phyloP scores from a whole-genome alignment of 2,888 invertebrate species.

The Morinoia aosen region DNA sequence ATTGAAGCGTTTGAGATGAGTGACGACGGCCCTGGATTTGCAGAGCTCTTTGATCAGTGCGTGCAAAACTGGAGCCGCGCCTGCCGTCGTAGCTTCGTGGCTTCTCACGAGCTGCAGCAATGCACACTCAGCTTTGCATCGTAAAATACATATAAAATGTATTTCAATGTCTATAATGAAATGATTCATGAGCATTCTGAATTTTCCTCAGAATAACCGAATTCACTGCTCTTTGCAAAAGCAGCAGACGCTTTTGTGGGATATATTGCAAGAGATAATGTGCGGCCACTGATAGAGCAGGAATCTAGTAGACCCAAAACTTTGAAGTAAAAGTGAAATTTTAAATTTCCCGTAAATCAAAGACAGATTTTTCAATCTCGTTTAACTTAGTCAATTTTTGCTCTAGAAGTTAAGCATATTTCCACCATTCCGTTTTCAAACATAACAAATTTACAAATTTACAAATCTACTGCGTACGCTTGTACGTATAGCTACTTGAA shows the following conservation, averaged over 20 bases:
- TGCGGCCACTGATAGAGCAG: background rate
- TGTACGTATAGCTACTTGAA: background rate
- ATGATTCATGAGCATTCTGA: background rate
- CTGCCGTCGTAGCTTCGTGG: background rate
- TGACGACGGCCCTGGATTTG: conserved; percentile 24
- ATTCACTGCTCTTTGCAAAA: too few species aligned
- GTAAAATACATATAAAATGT: background rate
- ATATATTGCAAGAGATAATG: background rate
- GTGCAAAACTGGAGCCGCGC: background rate
- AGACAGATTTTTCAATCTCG: background rate
- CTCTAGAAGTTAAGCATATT: background rate
- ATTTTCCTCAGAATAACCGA: background rate
- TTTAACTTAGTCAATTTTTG: background rate
- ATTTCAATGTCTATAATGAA: background rate
- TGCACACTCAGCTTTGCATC: background rate
- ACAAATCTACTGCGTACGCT: background rate
- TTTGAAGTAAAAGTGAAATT: background rate
- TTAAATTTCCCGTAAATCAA: background rate
- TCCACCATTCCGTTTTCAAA: background rate
- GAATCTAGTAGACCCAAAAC: background rate
- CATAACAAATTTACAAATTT: too few species aligned
- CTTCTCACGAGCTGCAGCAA: background rate
- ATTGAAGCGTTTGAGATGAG: conserved; percentile 5
- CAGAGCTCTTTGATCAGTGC: conserved; percentile 15
- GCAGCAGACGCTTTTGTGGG: too few species aligned